These are phyloP conservation scores for Hippocampus guttulatus DNA, from an alignment of 2,113 vertebrate genomes.

Conservation along the genomic window DNA sequence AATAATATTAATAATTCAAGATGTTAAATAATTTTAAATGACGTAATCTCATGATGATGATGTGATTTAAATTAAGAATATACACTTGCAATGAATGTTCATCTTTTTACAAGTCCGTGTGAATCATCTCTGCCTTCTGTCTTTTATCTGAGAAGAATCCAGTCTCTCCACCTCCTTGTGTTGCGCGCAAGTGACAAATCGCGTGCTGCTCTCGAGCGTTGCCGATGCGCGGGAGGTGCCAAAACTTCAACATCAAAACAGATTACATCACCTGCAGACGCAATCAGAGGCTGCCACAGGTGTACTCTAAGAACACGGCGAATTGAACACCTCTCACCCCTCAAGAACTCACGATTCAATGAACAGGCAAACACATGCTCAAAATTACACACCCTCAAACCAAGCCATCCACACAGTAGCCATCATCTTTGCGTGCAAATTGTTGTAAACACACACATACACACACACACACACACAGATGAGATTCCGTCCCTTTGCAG, in stretches of 20 bases:
- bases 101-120: neutral
- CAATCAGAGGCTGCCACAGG: slow-evolving; percentile 46
- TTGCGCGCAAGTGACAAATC: slow-evolving; percentile 4
- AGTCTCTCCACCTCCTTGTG: neutral
- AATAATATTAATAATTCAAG: no score
- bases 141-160: neutral
- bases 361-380: slow-evolving; percentile 46
- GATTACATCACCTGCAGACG: slow-evolving; percentile 35
- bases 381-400: slow-evolving; percentile 23
- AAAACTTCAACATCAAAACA: slow-evolving; percentile 54
- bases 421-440: slow-evolving; percentile 43
- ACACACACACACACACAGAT: slow-evolving; percentile 26
- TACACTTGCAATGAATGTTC: neutral
- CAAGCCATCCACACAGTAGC: slow-evolving; percentile 28
- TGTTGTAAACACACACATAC: slow-evolving; percentile 15
- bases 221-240: slow-evolving; percentile 23
- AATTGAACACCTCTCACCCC: slow-evolving; percentile 51
- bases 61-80: neutral
- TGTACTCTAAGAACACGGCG: slow-evolving; percentile 20
- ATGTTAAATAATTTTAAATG: neutral
- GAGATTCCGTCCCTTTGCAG: slow-evolving; percentile 35
- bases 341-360: slow-evolving; percentile 52
- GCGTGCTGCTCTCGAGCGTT: slow-evolving; percentile 8
- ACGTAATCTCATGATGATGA: neutral
- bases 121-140: neutral